Percentiles rank a stretch among this genome's conserved stretches.
Conservation (phyloP, 2,797 vertebrate species). For the Chelonia mydas region DNA sequence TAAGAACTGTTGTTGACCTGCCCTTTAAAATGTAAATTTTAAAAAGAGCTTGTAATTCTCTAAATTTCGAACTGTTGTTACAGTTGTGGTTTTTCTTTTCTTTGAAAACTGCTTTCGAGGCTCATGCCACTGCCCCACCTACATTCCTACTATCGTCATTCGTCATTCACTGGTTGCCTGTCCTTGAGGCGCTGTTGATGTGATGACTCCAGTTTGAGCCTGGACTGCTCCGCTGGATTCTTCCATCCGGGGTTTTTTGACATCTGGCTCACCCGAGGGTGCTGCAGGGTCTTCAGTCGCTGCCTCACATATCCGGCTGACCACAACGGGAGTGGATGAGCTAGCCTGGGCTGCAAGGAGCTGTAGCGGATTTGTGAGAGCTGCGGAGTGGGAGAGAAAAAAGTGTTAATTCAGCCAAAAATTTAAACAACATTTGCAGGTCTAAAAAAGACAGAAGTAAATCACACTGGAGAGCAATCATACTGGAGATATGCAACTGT, state of each 20-base stretch:
- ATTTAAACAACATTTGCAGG: background rate
- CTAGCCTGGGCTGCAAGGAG: constrained; percentile 97
- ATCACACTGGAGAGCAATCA: fast-evolving
- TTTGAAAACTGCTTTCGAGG: constrained; percentile 42
- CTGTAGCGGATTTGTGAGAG: constrained; percentile 93
- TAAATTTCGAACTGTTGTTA: constrained; percentile 42
- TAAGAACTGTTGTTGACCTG: constrained; percentile 41
- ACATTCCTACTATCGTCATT: constrained; percentile 40
- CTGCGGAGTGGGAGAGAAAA: constrained; percentile 73
- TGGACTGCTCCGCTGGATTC: constrained; percentile 76
- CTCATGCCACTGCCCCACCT: constrained; percentile 51
- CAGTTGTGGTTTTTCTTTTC: constrained; percentile 40
- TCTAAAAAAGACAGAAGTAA: constrained; percentile 13
- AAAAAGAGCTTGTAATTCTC: constrained; percentile 49
- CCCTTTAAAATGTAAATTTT: constrained; percentile 54
- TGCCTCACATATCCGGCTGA: constrained; percentile 84
- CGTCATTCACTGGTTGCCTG: constrained; percentile 83
- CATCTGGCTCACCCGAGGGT: constrained; percentile 85
- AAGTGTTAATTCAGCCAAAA: background rate
- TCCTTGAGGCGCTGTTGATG: constrained; percentile 78
- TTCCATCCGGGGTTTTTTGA: constrained; percentile 90
- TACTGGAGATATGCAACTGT: background rate
- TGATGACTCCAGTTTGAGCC: constrained; percentile 77
- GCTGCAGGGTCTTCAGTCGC: constrained; percentile 79
- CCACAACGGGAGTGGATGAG: constrained; percentile 92